Evolutionary conservation across 2,113 vertebrate species (phyloP), one percentile per base, ranked within the genome.

Genomic region (Typhlomys cinereus): DNA sequence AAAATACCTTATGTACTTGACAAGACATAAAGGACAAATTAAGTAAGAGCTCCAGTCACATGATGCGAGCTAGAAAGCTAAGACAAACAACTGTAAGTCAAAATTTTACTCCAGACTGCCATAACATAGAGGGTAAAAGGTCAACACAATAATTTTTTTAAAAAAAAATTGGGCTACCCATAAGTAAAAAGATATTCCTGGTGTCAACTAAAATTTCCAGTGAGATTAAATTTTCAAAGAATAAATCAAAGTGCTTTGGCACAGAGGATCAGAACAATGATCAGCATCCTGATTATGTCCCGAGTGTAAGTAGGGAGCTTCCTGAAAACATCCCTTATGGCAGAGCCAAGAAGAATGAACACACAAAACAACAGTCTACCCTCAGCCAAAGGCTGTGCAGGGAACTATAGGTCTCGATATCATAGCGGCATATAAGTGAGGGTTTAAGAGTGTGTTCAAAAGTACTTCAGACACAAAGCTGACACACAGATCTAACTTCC

Each of bases 401-500:
- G 59, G 52, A 71, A 74, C 48, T 69, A 82, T 0, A n/a, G 78
- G 6, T 52, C 50, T 90, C 76, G 46, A 39, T 21, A 92, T 62
- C 48, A 61, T 46, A 82, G 80, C 23, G 41, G 64, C 46, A 57
- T 41, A 62, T 78, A 85, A 78, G 82, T 59, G 69, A 92, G 59
- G 39, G 27, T 50, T 61, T 39, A 2, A 14, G 34, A n/a, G 57
- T 44, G 64, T 20, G 27, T 31, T 62, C 39, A 66, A 69, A 70
- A 74, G 69, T 25, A 12, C 69, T 70, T 44, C 83, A 69, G 78
- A 29, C 23, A 66, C 25, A 20, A 27, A n/a, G 25, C 39, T 90
- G 82, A 91, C 67, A 29, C 91, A 93, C 36, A 73, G 31, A 34
- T 85, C 8, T 48, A 61, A 92, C 95, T 94, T 92, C 52, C 52